Evolutionary conservation across 2,888 invertebrate species (phyloP).

Genomic region (Portevinia maculata): DNA sequence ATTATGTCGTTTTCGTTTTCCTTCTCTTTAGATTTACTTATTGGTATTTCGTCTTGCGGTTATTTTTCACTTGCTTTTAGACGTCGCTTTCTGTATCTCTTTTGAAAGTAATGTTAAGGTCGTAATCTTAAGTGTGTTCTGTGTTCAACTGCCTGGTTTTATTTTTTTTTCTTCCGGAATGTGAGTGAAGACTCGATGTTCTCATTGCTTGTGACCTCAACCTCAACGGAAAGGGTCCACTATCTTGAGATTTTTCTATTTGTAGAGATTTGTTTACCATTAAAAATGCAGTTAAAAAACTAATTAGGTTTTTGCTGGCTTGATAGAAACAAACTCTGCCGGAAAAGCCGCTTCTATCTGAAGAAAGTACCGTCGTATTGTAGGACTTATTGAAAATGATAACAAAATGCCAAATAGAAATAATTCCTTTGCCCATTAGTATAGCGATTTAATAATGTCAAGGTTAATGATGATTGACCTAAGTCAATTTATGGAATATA

Average conservation of each 20-base stretch:
- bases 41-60: constrained; percentile 13
- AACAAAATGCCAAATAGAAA: neutral
- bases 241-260: neutral
- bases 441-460: too few species aligned
- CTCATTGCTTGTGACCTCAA: constrained; percentile 6
- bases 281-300: constrained; percentile 30
- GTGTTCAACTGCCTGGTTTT: constrained; percentile 11
- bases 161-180: constrained; percentile 48
- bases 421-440: too few species aligned
- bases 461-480: too few species aligned
- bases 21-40: neutral
- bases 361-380: too few species aligned
- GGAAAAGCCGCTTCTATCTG: too few species aligned
- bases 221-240: constrained; percentile 36
- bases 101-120: constrained; percentile 26
- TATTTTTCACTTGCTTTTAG: constrained; percentile 22
- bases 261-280: neutral
- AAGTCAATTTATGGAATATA: too few species aligned
- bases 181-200: constrained; percentile 24
- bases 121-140: constrained; percentile 27
- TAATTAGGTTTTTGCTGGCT: constrained; percentile 25
- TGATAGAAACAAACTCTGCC: neutral
- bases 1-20: too few species aligned
- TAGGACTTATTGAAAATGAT: too few species aligned
- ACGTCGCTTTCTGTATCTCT: constrained; percentile 1